These are phyloP conservation scores for Drosophila miranda DNA, from an alignment of 1,140 invertebrate species.

Conservation along the genomic window DNA sequence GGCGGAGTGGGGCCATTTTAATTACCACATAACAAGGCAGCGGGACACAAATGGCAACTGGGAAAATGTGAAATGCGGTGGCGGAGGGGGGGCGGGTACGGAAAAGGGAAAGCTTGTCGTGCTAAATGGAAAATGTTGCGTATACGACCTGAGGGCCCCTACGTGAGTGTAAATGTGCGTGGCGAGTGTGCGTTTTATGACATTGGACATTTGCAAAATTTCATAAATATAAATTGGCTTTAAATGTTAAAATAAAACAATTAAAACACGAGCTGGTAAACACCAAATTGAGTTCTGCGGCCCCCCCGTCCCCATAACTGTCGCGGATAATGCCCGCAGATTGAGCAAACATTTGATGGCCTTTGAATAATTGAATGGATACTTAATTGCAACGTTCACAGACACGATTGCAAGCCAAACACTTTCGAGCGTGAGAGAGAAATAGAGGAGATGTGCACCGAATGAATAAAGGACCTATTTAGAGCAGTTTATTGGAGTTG, in stretches of 20 bases:
- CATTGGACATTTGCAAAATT: constrained; percentile 71
- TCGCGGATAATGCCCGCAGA: constrained; percentile 15
- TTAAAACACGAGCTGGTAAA: constrained; percentile 42
- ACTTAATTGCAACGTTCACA: constrained; percentile 33
- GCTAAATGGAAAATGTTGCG: constrained; percentile 70
- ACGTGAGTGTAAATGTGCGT: constrained; percentile 1
- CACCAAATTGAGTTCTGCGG: constrained; percentile 4
- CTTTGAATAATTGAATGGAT: constrained; percentile 39
- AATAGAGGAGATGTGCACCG: background rate
- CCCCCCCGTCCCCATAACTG: background rate
- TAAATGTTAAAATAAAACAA: constrained; percentile 78
- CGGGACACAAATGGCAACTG: constrained; percentile 34
- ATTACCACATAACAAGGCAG: constrained; percentile 68
- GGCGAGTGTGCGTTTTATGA: constrained; percentile 32
- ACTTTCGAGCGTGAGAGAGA: background rate
- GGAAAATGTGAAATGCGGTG: constrained; percentile 44
- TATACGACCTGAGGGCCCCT: constrained; percentile 43
- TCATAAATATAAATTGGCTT: constrained; percentile 78
- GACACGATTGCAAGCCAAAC: too few species aligned
- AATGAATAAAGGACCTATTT: too few species aligned
- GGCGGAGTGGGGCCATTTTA: constrained; percentile 49
- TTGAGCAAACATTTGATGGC: constrained; percentile 26
- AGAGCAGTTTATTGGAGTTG: too few species aligned
- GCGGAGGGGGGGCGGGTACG: background rate
- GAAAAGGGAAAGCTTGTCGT: constrained; percentile 39